Base-by-base conservation (phyloP, 37 sponge, comb jelly and placozoan genomes). In the Aphrocallistes beatrix region DNA sequence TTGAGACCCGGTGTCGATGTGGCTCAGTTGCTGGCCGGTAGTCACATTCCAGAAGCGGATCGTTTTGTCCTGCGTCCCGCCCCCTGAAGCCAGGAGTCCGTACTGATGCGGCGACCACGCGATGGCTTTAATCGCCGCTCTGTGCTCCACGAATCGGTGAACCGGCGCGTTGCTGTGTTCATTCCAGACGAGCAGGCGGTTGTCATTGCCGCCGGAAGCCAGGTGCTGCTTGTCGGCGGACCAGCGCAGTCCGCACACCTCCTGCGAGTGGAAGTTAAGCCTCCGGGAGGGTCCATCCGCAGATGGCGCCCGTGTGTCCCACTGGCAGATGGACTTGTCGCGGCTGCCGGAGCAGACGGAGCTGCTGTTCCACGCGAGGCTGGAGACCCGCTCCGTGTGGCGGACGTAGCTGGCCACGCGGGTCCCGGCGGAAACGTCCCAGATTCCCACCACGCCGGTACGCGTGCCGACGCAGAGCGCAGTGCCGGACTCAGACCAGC, bases 41-140 rank as follows among this genome's bases (percentile, higher is more conserved):
- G 90, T 48, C 9, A 90, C 90, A 87, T 98, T 98, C 96, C 95
- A 95, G 82, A 98, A 93, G 1, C 96, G 88, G 23, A 98, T 92
- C 25, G 91, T 91, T 39, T 90, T 82, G 49, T 98, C 99, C 0
- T 90, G 89, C 17, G 99, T 95, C n/a, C 99, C 99, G 13, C 99
- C 99, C 13, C 99, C 99, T 16, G 96, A 90, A 36, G 93, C 96
- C 60, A 98, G 86, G 8, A 95, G 51, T 34, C 91, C 91, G 81
- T 93, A 92, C 81, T 93, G 96, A 51, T 98, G 96, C 0, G 99
- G 99, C 0, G 95, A 98, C 99, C 99, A 98, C 30, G 99, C 90
- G 13, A 98, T 83, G 25, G 99, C 99, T 85, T 98, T 98, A 40
- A 98, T 92, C 25, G 99, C 99, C 21, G 99, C 99, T 0, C 75